Conservation (phyloP, 1,140 invertebrate genomes). For the Streblospio benedicti region DNA sequence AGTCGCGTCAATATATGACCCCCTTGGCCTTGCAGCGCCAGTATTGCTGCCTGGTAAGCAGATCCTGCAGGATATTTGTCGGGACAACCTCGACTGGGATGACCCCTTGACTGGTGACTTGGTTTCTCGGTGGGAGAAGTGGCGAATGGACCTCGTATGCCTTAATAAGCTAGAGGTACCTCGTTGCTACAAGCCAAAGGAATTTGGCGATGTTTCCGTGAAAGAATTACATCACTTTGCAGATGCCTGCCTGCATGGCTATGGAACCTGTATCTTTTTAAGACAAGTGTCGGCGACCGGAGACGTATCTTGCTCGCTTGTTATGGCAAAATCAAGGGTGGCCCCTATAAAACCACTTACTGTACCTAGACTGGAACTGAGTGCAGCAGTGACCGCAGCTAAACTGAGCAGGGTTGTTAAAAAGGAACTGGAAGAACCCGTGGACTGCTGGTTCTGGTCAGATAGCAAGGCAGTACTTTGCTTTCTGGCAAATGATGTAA, state of each 20-base stretch:
- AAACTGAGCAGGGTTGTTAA: not conserved
- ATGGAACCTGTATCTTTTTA: slow-evolving; percentile 15
- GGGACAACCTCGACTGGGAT: not conserved
- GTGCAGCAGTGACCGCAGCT: slow-evolving; percentile 9
- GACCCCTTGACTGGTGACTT: not conserved
- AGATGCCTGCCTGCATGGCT: slow-evolving; percentile 14
- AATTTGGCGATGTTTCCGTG: not conserved
- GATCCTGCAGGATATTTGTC: slow-evolving; percentile 1
- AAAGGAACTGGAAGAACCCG: slow-evolving; percentile 18
- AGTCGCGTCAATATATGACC: slow-evolving; percentile 26
- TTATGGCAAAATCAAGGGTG: slow-evolving; percentile 20
- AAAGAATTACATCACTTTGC: slow-evolving; percentile 16
- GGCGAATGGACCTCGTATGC: not conserved
- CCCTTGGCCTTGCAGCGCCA: slow-evolving; percentile 22
- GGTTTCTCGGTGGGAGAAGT: not conserved
- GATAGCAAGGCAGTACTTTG: slow-evolving; percentile 14
- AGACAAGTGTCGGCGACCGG: not conserved
- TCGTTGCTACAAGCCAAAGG: not conserved
- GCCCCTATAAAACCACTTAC: slow-evolving; percentile 9
- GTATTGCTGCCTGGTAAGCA: slow-evolving; percentile 24
- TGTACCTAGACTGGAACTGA: slow-evolving; percentile 19
- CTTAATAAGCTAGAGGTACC: not conserved
- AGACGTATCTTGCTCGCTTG: slow-evolving; percentile 4
- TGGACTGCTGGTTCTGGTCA: slow-evolving; percentile 12
- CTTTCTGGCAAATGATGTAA: slow-evolving; percentile 11